Evolutionary conservation across 2,113 vertebrate species (phyloP).

Genomic region (Sitta europaea): DNA sequence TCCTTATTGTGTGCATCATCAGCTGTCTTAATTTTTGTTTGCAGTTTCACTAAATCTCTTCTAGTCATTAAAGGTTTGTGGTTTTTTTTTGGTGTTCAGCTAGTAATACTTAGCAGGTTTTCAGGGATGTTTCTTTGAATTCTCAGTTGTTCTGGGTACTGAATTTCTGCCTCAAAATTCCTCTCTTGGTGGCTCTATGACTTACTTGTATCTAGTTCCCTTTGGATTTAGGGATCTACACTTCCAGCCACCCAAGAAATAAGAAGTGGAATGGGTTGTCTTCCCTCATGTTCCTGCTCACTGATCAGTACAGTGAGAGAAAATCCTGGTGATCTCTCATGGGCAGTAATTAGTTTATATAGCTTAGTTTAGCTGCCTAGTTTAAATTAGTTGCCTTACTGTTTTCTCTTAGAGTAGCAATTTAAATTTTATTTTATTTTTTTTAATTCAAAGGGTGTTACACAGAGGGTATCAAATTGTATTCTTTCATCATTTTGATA

Average conservation of each 20-base stretch:
- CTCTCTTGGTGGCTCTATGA: background rate
- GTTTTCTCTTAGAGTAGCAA: background rate
- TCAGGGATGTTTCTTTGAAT: background rate
- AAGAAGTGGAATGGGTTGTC: background rate
- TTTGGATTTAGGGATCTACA: background rate
- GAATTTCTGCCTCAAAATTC: background rate
- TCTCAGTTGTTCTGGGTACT: background rate
- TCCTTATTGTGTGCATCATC: background rate
- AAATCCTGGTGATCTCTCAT: background rate
- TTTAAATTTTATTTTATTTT: background rate
- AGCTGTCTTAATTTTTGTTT: background rate
- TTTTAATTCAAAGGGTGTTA: background rate
- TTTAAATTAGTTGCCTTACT: background rate
- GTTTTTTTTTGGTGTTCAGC: background rate
- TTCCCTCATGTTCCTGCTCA: background rate
- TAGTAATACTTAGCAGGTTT: conserved; percentile 8
- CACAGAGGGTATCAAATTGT: background rate
- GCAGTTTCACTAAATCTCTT: background rate
- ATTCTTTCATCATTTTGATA: background rate
- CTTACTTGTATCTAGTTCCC: background rate
- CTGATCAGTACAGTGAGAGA: background rate
- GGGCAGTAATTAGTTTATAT: background rate
- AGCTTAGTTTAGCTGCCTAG: background rate
- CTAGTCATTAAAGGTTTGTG: background rate
- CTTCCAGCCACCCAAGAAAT: background rate